Percentiles rank a stretch among this genome's conserved stretches.
phyloP scores from a whole-genome alignment of 2,113 vertebrate genomes.

The Ceuthmochares aereus region DNA sequence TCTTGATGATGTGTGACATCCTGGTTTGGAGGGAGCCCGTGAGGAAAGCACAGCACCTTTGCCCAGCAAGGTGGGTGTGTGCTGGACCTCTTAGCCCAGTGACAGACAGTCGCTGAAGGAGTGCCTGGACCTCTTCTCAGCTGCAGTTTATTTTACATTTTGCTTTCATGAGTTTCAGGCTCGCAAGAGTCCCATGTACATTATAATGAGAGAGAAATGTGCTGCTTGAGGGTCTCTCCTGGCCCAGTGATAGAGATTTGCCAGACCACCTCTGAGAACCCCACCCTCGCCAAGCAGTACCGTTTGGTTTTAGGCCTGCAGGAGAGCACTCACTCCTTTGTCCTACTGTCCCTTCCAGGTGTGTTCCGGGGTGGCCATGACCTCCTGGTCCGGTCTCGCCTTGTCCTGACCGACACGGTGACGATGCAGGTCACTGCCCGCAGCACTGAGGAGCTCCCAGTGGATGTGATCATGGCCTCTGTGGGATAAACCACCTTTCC shows the following conservation, averaged over 20 bases:
- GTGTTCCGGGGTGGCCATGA: conserved; percentile 84
- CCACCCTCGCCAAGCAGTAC: background rate
- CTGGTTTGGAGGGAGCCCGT: background rate
- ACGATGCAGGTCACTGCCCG: conserved; percentile 85
- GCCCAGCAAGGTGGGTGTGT: too few species aligned
- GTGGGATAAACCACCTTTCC: conserved; percentile 66
- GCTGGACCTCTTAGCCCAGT: fast-evolving
- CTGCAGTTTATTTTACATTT: background rate
- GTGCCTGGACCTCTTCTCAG: background rate
- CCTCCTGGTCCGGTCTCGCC: conserved; percentile 78
- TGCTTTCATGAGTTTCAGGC: background rate
- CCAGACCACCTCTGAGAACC: background rate
- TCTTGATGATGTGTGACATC: background rate
- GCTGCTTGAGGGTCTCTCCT: background rate
- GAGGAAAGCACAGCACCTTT: background rate
- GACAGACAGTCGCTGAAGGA: background rate
- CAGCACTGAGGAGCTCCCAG: conserved; percentile 79
- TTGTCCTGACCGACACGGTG: conserved; percentile 81
- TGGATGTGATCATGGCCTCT: conserved; percentile 80
- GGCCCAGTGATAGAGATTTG: background rate
- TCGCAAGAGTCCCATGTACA: background rate
- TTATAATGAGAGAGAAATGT: background rate
- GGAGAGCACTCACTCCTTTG: background rate
- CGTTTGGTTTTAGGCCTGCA: background rate
- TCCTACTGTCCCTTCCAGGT: conserved; percentile 37